These are phyloP conservation scores for Cynocephalus volans DNA, from an alignment of 2,113 vertebrate genomes.

Conservation along the genomic window DNA sequence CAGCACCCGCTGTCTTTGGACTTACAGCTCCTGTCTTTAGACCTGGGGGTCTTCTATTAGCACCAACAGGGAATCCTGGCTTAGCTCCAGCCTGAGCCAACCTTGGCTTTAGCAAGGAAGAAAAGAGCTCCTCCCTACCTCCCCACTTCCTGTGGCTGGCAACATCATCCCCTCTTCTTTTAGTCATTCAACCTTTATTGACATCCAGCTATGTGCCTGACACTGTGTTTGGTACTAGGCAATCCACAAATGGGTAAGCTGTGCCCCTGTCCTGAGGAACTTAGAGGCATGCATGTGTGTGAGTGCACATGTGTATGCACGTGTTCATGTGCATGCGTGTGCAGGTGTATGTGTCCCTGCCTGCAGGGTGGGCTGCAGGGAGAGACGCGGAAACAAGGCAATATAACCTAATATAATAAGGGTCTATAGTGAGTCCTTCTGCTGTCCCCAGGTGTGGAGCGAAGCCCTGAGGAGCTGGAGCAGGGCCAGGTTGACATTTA, in stretches of 20 bases:
- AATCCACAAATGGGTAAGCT: not conserved
- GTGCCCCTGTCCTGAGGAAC: not conserved
- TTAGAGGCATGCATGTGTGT: rapidly evolving
- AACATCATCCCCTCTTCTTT: not conserved
- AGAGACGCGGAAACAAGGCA: not conserved
- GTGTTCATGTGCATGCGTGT: not conserved
- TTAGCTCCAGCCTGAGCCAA: not conserved
- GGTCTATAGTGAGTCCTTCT: not conserved
- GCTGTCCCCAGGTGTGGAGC: conserved; percentile 87
- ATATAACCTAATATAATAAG: not conserved
- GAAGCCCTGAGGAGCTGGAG: conserved; percentile 88
- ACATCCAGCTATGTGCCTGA: not conserved
- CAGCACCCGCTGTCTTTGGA: not conserved
- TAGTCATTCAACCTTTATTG: not conserved
- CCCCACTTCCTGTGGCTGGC: not conserved
- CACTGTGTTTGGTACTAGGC: not conserved
- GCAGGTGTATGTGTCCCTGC: not conserved
- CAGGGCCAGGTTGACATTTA: conserved; percentile 88
- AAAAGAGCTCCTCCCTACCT: not conserved
- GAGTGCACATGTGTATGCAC: not conserved
- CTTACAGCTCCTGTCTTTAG: not conserved
- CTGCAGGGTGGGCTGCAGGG: too few relatives aligned
- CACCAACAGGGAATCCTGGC: not conserved
- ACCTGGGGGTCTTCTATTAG: not conserved
- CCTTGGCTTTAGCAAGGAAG: not conserved